phyloP scores from a whole-genome alignment of 2,113 vertebrate genomes.

The Mormoops blainvillei region DNA sequence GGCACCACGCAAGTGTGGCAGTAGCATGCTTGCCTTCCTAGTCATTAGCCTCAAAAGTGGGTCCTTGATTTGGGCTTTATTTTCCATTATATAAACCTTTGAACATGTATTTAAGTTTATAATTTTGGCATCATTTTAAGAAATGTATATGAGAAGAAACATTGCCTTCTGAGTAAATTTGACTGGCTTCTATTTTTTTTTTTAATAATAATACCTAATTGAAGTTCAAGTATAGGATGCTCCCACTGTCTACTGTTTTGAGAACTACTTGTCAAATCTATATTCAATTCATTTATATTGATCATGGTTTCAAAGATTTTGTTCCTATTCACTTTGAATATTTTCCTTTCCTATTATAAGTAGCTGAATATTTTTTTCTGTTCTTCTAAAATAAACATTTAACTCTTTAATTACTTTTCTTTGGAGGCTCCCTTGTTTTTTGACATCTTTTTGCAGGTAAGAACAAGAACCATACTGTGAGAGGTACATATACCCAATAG shows the following conservation, averaged over 20 bases:
- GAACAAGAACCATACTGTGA: neutral
- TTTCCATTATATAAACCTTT: neutral
- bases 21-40: neutral
- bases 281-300: neutral
- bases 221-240: neutral
- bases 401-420: neutral
- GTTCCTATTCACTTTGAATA: neutral
- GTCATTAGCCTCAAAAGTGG: neutral
- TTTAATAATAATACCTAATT: neutral
- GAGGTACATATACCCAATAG: neutral
- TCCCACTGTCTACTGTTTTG: neutral
- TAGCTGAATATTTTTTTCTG: neutral
- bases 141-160: neutral
- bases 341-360: neutral
- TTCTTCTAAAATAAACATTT: neutral
- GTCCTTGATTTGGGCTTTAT: neutral
- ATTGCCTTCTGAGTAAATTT: neutral
- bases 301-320: neutral
- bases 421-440: neutral
- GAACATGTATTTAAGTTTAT: neutral
- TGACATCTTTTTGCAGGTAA: neutral
- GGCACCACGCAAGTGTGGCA: neutral
- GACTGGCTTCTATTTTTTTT: neutral
- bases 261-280: neutral
- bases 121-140: neutral